phyloP scores from a whole-genome alignment of 2,888 invertebrate genomes.

The Andricus curvator region DNA sequence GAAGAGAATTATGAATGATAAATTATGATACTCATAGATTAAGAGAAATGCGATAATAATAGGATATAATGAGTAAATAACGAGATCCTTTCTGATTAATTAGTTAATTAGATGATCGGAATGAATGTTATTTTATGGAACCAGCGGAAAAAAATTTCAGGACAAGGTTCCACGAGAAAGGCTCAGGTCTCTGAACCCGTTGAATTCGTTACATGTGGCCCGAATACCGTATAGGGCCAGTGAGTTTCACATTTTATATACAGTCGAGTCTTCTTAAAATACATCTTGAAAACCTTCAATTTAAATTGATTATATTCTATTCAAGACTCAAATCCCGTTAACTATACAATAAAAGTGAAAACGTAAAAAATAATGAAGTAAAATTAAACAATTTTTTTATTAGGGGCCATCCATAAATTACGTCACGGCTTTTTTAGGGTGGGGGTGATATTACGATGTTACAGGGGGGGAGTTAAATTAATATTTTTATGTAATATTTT shows the following conservation, averaged over 20 bases:
- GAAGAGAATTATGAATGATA: background rate
- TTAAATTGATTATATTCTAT: background rate
- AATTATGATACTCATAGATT: background rate
- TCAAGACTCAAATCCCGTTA: background rate
- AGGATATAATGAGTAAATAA: background rate
- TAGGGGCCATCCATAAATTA: no score
- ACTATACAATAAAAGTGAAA: background rate
- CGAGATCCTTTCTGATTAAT: background rate
- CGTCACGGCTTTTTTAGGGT: no score
- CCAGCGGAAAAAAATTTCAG: background rate
- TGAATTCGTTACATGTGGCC: constrained; percentile 14
- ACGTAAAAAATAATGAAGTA: background rate
- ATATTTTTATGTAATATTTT: no score
- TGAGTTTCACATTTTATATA: constrained; percentile 8
- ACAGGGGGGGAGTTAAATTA: no score
- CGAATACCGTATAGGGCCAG: constrained; percentile 2
- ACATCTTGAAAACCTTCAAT: background rate
- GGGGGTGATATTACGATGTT: no score
- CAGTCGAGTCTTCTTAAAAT: background rate
- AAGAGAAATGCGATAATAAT: background rate
- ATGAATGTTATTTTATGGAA: background rate
- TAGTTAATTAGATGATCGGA: background rate
- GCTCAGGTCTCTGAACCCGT: constrained; percentile 16
- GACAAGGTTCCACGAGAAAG: background rate
- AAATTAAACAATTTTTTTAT: no score